Base-by-base conservation (phyloP, 2,113 vertebrate genomes). In the Hippocampus mohnikei region DNA sequence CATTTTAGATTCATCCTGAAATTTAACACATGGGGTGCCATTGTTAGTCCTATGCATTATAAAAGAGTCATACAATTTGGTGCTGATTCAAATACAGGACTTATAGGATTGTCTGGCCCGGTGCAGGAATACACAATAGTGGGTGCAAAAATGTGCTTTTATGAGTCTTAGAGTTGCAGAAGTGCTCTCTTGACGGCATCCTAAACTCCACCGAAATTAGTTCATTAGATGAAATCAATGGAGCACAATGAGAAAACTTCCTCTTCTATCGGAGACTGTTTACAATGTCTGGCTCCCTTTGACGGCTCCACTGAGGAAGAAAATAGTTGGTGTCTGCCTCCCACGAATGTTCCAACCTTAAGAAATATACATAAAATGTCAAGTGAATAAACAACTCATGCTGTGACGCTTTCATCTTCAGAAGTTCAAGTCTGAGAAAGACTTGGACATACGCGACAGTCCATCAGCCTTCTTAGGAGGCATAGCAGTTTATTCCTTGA, bases 361-460 rank as follows among this genome's bases (percentile, higher is more conserved):
- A 79, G 72, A 85, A 74, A 74, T 66, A 71, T 64, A 82, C 77
- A 82, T 74, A 77, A 85, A 87, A 86, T 85, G 78, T 81, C 79
- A 83, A 66, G 68, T 64, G 70, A 74, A 84, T 76, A 84, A 10
- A 21, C 16, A 64, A 81, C 66, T 72, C 63, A 65, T 82, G 78
- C 48, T 27, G 75, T 75, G 76, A 74, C 63, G 67, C 71, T 74
- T 81, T 81, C 79, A 58, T 77, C 75, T 72, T 77, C 56, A 61
- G 29, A 69, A 76, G 84, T 85, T 83, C 73, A 85, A 64, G 46
- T 50, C 15, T 16, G 50, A 23, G 71, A 72, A 44, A 55, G 61
- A 60, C 70, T 11, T 9, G 20, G 66, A 78, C 60, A 77, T 71
- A 72, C 83, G 82, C 67, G 72, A 75, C 71, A 79, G 58, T 56